Base-by-base conservation (phyloP, 2,888 invertebrate genomes). In the Aplocera efformata region DNA sequence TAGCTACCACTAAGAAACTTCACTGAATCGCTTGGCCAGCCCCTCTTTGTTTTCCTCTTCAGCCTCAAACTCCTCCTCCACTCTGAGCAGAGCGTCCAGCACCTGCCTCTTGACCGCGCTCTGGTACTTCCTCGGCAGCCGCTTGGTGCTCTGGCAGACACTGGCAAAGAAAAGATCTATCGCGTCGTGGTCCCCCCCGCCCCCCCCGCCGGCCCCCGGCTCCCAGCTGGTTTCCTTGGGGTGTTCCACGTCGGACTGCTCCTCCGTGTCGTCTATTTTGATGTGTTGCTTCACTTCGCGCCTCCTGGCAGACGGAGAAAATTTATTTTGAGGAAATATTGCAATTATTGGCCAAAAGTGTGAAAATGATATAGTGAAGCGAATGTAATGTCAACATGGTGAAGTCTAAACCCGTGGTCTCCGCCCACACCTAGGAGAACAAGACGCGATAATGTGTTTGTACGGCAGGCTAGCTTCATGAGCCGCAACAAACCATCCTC, bases 91-190 rank as follows among this genome's bases (percentile, higher is more conserved):
- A 1, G 63, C 67, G 13, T 86, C 84, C 28, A 86, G 62, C 0
- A 84, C 78, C 26, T 75, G 76, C 20, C 73, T 62, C 54, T 86
- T 85, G 10, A 86, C 55, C 17, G 57, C 55, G 44, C 67, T 66
- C 58, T 81, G 84, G 34, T 63, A 56, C 25, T 58, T 66, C 23
- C 61, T 53, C 2, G 85, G 79, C 20, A 88, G 62, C 1, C 84
- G 63, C 53, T 72, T 74, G 22, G 78, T 68, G 59, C 83, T 82
- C 53, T 81, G 81, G 55, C 86, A 86, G 33, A 86, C 79, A 56
- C 83, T 83, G 7, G 86, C 85, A 50, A 88, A 88, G 70, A 85
- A 88, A 55, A 88, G 59, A 23, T 86, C 86, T 13, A 88, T 47
- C 1, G 81, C 70, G 36, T 81, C 81, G 11, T 72, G 59, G 30